phyloP scores from a whole-genome alignment of 1,140 invertebrate species.

The Brachionus plicatilis region DNA sequence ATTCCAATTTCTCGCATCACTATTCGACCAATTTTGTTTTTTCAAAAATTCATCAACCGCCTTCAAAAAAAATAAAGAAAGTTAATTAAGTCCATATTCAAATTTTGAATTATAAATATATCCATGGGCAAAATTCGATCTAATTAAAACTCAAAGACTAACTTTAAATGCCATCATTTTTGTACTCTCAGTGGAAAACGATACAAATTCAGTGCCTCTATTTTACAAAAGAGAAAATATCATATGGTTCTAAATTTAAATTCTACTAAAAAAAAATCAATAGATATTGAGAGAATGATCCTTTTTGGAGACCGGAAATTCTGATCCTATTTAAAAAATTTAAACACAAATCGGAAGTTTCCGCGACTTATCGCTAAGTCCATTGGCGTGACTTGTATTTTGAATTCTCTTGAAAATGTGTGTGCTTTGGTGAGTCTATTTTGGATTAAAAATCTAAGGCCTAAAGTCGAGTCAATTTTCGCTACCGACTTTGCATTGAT shows the following conservation, averaged over 20 bases:
- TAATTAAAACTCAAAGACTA: neutral
- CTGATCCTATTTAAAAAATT: neutral
- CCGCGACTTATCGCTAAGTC: neutral
- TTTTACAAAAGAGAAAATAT: neutral
- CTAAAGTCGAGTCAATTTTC: neutral
- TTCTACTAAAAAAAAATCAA: neutral
- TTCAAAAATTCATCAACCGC: slow-evolving; percentile 22
- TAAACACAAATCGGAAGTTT: neutral
- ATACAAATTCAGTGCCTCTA: neutral
- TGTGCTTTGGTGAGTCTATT: neutral
- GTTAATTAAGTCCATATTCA: neutral
- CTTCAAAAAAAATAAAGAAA: neutral
- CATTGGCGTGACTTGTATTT: neutral
- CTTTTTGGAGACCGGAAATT: neutral
- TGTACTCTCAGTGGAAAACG: neutral
- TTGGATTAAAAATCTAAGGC: neutral
- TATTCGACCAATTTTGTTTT: neutral
- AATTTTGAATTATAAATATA: neutral
- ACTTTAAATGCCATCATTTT: slow-evolving; percentile 40
- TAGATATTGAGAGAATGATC: neutral
- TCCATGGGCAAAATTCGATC: neutral
- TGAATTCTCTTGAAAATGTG: neutral
- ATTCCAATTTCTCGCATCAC: slow-evolving; percentile 57
- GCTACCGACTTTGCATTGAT: neutral
- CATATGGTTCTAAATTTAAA: neutral